Percentiles rank a stretch among this genome's conserved stretches.
Evolutionary conservation across 2,888 invertebrate genomes (phyloP).

Genomic region (Limenitis camilla): DNA sequence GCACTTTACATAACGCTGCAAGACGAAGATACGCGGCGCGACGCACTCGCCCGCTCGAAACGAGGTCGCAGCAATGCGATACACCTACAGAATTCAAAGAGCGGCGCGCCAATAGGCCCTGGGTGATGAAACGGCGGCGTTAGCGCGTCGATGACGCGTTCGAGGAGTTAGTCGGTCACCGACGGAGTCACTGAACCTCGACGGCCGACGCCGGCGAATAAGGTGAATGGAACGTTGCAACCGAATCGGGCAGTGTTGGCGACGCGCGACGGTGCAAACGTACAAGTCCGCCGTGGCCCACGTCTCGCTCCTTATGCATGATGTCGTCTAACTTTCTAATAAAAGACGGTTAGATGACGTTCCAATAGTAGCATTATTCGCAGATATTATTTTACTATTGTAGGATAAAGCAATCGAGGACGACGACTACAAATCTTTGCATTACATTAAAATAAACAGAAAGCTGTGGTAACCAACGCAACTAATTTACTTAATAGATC

Average conservation of each 20-base stretch:
- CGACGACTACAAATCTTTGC: not conserved
- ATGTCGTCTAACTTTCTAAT: constrained; percentile 63
- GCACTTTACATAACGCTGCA: constrained; percentile 68
- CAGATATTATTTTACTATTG: not conserved
- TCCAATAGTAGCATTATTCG: not conserved
- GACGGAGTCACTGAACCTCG: constrained; percentile 69
- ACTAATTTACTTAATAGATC: constrained; percentile 10
- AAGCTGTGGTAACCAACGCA: not conserved
- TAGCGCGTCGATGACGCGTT: constrained; percentile 65
- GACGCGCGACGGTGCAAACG: constrained; percentile 43
- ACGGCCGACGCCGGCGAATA: constrained; percentile 57
- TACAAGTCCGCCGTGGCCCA: constrained; percentile 29
- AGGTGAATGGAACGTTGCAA: constrained; percentile 72
- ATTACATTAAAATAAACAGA: not conserved
- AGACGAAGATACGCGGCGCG: constrained; percentile 34
- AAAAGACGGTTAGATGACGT: constrained; percentile 33
- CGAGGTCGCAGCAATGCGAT: constrained; percentile 57
- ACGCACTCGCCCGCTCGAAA: constrained; percentile 39
- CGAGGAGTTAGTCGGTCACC: constrained; percentile 58
- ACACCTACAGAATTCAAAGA: constrained; percentile 65
- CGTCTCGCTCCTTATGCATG: constrained; percentile 49
- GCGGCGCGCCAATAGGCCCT: constrained; percentile 44
- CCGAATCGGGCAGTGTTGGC: constrained; percentile 49
- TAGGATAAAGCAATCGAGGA: not conserved
- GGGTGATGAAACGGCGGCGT: constrained; percentile 61